Evolutionary conservation across 2,797 vertebrate genomes (phyloP), one percentile per base, ranked within the genome.

Genomic region (Tarsius wallacei): DNA sequence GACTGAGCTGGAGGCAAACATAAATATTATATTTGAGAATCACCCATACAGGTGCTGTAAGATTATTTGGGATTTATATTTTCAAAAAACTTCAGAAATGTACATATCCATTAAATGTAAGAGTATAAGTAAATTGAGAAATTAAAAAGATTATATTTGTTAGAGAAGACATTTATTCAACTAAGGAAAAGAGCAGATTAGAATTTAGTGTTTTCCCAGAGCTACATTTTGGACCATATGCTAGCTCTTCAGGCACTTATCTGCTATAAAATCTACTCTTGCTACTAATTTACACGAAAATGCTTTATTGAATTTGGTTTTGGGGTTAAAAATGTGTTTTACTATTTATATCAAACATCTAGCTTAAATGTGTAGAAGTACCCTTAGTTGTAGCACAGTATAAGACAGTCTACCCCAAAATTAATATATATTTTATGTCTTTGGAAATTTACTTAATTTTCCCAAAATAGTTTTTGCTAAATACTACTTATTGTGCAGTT

Each of bases 231-330:
- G 28, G 70, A 95, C 93, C 97, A 97, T 97, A 96, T 97, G 96
- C 87, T 93, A 91, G 90, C 95, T 91, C 94, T 96, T 96, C 70
- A 87, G 91, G 73, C 94, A 96, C 55, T 96, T 96, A 42, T 97
- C 82, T 94, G 83, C 57, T 92, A 73, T 88, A 96, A 97, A 96
- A 94, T 94, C 73, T 87, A 95, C 81, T 94, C 68, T 94, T 74
- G 31, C 36, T 97, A 96, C 95, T 95, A 97, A 93, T 93, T 97
- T 86, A 87, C 74, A 96, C 64, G 16, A 95, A 93, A 97, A 97
- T 97, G 86, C 22, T 96, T 94, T 96, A 96, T 68, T 91, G 93
- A 93, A 94, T 96, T 96, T 97, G 22, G 36, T 96, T 97, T 94
- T 47, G 51, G 86, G 73, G 63, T 61, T 22, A 71, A 90, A 87